phyloP scores from a whole-genome alignment of 2,113 vertebrate genomes.

The Heptranchias perlo region DNA sequence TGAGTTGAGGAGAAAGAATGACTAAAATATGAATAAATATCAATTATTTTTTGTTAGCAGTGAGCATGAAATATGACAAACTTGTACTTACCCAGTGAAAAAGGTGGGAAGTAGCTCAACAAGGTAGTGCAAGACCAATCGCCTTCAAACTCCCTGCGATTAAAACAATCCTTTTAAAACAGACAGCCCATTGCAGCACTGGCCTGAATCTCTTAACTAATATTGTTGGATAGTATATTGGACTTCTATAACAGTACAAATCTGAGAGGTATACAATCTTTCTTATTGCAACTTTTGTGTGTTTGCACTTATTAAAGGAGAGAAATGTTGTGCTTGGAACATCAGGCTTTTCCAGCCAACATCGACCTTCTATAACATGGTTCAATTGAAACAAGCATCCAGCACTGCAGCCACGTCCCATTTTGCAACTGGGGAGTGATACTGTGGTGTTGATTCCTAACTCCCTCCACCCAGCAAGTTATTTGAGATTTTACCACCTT shows the following conservation, averaged over 20 bases:
- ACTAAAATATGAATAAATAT: background rate
- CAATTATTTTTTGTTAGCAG: background rate
- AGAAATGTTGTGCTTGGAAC: background rate
- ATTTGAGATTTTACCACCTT: background rate
- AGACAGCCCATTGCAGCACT: background rate
- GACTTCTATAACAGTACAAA: background rate
- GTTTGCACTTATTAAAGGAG: background rate
- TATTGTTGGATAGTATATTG: background rate
- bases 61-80: background rate
- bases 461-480: background rate
- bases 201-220: background rate
- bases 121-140: constrained; percentile 46
- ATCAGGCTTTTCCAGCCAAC: background rate
- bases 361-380: background rate
- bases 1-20: background rate
- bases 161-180: background rate
- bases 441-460: background rate
- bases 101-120: constrained; percentile 48
- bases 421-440: background rate
- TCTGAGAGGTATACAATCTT: background rate
- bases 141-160: constrained; percentile 43
- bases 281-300: background rate
- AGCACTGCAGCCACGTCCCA: background rate
- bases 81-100: constrained; percentile 40
- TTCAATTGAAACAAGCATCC: background rate